phyloP scores from a whole-genome alignment of 1,140 invertebrate species.

The Diorhabda carinulata region DNA sequence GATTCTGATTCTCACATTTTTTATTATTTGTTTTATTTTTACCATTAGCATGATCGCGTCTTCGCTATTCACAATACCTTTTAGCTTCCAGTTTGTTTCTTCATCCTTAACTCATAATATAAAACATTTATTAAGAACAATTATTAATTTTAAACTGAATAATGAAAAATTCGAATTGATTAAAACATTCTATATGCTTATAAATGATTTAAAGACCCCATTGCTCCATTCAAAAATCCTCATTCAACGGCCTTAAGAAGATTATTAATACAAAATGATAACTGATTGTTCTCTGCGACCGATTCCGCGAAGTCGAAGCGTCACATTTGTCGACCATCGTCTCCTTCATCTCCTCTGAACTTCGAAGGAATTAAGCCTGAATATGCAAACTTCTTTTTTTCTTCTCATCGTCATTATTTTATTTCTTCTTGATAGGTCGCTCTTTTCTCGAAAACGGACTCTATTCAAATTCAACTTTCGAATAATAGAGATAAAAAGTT shows the following conservation, averaged over 20 bases:
- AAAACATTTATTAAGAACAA: too few species aligned
- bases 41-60: too few species aligned
- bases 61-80: too few species aligned
- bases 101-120: too few species aligned
- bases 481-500: constrained; percentile 18
- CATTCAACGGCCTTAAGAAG: constrained; percentile 2
- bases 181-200: too few species aligned
- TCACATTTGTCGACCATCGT: constrained; percentile 31
- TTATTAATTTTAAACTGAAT: too few species aligned
- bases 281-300: constrained; percentile 31
- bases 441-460: not conserved
- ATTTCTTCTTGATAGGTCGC: constrained; percentile 10
- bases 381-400: constrained; percentile 26
- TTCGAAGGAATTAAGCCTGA: constrained; percentile 28
- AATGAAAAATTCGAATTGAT: too few species aligned
- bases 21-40: too few species aligned
- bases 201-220: not conserved
- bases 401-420: constrained; percentile 15
- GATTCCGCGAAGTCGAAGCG: constrained; percentile 18
- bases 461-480: constrained; percentile 11
- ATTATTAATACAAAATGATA: constrained; percentile 41
- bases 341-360: constrained; percentile 19
- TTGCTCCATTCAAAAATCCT: not conserved
- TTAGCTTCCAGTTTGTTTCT: too few species aligned
- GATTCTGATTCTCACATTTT: too few species aligned